Evolutionary conservation across 2,113 vertebrate genomes (phyloP).

Genomic region (Petrocephalus zakoni): DNA sequence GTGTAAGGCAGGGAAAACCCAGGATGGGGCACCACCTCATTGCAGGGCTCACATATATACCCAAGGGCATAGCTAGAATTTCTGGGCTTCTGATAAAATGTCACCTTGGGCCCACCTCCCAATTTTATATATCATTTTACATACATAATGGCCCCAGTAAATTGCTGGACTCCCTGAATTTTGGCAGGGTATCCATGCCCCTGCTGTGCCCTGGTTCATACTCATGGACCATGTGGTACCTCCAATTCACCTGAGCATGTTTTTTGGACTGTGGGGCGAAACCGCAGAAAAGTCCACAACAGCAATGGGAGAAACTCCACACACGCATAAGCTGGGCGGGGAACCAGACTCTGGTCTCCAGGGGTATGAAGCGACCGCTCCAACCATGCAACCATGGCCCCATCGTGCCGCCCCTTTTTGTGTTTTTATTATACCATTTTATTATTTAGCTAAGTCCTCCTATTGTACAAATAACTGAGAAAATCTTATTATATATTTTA

Average conservation of each 20-base stretch:
- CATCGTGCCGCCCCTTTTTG: neutral
- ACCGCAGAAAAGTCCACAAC: neutral
- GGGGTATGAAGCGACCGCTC: neutral
- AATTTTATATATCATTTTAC: neutral
- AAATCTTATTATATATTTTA: neutral
- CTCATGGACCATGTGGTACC: neutral
- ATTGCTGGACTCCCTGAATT: neutral
- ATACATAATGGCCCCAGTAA: neutral
- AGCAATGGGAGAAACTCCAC: neutral
- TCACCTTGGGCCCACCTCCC: neutral
- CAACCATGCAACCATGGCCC: neutral
- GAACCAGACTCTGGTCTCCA: neutral
- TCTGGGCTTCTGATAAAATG: neutral
- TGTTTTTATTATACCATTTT: neutral
- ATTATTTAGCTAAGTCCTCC: neutral
- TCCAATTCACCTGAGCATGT: neutral
- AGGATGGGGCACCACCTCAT: neutral
- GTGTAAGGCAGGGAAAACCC: neutral
- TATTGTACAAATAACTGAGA: neutral
- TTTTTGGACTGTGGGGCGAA: neutral
- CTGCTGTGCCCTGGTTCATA: neutral
- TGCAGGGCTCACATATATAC: neutral
- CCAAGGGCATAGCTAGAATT: neutral
- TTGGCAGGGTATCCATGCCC: neutral
- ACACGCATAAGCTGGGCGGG: neutral